These are phyloP conservation scores for Astyanax mexicanus DNA, from an alignment of 2,797 vertebrate genomes.

Conservation along the genomic window DNA sequence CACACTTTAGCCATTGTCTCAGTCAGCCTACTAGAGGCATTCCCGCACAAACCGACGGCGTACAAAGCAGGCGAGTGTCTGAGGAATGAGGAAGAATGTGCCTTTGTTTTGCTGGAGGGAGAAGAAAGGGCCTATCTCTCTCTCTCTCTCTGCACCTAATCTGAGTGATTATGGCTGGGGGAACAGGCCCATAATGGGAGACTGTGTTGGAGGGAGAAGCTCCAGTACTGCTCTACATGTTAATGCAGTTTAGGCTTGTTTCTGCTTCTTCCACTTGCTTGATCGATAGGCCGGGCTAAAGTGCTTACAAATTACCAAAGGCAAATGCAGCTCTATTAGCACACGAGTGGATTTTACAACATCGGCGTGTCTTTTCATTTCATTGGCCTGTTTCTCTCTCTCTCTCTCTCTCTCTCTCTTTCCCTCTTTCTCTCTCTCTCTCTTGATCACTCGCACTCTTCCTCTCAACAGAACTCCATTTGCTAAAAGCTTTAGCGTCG, in stretches of 20 bases:
- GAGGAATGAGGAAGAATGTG: slow-evolving; percentile 35
- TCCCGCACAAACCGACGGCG: slow-evolving; percentile 42
- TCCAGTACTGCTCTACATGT: slow-evolving; percentile 77
- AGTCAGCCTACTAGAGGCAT: slow-evolving; percentile 31
- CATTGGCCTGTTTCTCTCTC: slow-evolving; percentile 43
- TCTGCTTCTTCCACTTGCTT: slow-evolving; percentile 64
- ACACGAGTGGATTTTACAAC: slow-evolving; percentile 78
- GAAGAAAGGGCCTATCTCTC: slow-evolving; percentile 31
- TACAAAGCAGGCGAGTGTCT: slow-evolving; percentile 33
- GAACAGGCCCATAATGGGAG: slow-evolving; percentile 69
- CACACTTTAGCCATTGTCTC: slow-evolving; percentile 10
- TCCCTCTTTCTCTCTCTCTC: slow-evolving; percentile 60
- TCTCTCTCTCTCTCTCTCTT: slow-evolving; percentile 64
- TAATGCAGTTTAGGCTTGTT: slow-evolving; percentile 81
- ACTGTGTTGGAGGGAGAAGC: slow-evolving; percentile 63
- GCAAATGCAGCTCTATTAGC: slow-evolving; percentile 84
- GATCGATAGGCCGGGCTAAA: slow-evolving; percentile 80
- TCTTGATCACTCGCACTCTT: slow-evolving; percentile 65
- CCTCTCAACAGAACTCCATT: slow-evolving; percentile 80
- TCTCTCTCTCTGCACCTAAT: slow-evolving; percentile 42
- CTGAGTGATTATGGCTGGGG: slow-evolving; percentile 53
- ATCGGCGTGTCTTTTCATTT: slow-evolving; percentile 82
- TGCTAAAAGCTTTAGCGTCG: slow-evolving; percentile 84
- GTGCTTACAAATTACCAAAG: slow-evolving; percentile 88
- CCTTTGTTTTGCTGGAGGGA: slow-evolving; percentile 45